A percentile compares a stretch with the other conserved stretches of the same genome.
These are phyloP conservation scores for Oryzias javanicus DNA, from an alignment of 2,113 vertebrate genomes.

Conservation along the genomic window DNA sequence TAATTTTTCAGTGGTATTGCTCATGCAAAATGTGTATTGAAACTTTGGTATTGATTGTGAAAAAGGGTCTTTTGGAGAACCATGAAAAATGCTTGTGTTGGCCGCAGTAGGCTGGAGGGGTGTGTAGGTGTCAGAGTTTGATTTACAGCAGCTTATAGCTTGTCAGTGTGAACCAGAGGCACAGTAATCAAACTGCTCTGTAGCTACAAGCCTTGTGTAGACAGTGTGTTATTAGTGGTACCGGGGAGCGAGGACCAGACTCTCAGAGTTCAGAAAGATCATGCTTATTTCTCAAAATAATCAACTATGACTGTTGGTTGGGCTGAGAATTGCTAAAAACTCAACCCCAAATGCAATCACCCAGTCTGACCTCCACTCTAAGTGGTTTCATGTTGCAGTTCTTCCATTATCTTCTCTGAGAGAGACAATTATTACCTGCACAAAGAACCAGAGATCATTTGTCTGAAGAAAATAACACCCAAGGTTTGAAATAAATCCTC, in stretches of 20 bases:
- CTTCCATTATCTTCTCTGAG: conserved; percentile 9
- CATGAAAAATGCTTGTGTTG: background rate
- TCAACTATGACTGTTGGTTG: conserved; percentile 5
- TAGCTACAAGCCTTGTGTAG: conserved; percentile 6
- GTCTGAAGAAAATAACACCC: background rate
- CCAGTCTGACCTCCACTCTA: conserved; percentile 1
- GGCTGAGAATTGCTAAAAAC: conserved; percentile 9
- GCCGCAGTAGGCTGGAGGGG: background rate
- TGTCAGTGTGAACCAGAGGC: conserved; percentile 1
- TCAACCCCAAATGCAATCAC: background rate
- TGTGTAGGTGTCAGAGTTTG: conserved; percentile 7
- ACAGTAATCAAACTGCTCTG: conserved; percentile 5
- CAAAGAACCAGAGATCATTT: background rate
- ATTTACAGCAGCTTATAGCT: conserved; percentile 9
- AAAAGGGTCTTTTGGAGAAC: conserved; percentile 1
- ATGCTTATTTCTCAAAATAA: conserved; percentile 14
- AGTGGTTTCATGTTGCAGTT: background rate
- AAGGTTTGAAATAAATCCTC: background rate
- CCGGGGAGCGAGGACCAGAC: conserved; percentile 3
- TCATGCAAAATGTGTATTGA: background rate
- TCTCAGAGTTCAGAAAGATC: conserved; percentile 5
- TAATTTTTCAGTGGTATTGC: background rate
- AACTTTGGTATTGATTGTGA: background rate
- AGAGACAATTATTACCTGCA: conserved; percentile 1
- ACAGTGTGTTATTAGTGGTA: conserved; percentile 10